These are phyloP conservation scores for Odiellus spinosus DNA, from an alignment of 2,888 invertebrate species.

Conservation along the genomic window DNA sequence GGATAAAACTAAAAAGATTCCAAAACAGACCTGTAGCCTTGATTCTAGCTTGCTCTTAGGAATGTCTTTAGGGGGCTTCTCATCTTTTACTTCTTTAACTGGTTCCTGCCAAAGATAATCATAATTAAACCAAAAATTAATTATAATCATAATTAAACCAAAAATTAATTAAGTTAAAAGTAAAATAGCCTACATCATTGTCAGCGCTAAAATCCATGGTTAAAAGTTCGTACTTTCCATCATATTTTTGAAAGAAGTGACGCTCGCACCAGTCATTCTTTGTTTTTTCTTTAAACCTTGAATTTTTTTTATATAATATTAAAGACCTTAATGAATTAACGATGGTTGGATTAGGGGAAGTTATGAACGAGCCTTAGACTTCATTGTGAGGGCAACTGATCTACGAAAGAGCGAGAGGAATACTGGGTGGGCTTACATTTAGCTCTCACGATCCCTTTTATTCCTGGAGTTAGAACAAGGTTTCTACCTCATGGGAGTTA, in stretches of 20 bases:
- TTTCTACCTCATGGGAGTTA: too few relatives aligned
- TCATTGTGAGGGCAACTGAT: too few relatives aligned
- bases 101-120: too few relatives aligned
- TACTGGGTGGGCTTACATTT: too few relatives aligned
- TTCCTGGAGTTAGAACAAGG: too few relatives aligned
- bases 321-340: neutral
- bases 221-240: slow-evolving; percentile 36
- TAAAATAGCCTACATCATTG: slow-evolving; percentile 1
- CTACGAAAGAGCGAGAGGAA: too few relatives aligned
- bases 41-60: slow-evolving; percentile 13
- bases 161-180: neutral
- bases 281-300: slow-evolving; percentile 37
- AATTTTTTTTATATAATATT: too few relatives aligned
- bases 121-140: slow-evolving; percentile 4
- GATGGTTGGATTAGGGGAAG: too few relatives aligned
- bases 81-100: slow-evolving; percentile 15
- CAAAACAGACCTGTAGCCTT: slow-evolving; percentile 26
- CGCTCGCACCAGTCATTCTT: slow-evolving; percentile 32
- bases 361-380: too few relatives aligned
- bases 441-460: too few relatives aligned
- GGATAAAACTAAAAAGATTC: neutral
- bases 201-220: slow-evolving; percentile 30
- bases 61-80: slow-evolving; percentile 10
- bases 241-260: slow-evolving; percentile 29
- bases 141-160: neutral